phyloP scores from a whole-genome alignment of 1,140 invertebrate genomes.

The Bombus picipes region DNA sequence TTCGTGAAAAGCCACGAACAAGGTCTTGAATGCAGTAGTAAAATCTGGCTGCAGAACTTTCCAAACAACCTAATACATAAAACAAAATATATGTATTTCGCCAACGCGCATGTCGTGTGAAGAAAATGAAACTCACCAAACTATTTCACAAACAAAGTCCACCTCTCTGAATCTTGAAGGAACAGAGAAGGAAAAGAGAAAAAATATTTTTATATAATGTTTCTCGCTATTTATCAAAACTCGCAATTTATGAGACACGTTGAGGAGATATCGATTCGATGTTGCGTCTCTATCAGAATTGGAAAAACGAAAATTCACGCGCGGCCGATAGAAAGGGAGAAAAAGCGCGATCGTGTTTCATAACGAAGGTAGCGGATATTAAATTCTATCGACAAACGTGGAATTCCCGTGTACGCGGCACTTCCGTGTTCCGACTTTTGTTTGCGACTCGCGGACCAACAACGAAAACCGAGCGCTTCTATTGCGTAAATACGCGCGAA shows the following conservation, averaged over 20 bases:
- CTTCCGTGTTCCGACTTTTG: constrained; percentile 66
- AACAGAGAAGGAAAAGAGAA: background rate
- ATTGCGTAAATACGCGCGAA: constrained; percentile 53
- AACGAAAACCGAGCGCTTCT: constrained; percentile 41
- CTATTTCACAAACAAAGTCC: background rate
- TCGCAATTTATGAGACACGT: background rate
- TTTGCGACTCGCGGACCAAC: constrained; percentile 54
- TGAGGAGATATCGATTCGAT: constrained; percentile 19
- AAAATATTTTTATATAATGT: background rate
- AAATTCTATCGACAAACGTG: constrained; percentile 67
- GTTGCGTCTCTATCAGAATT: background rate
- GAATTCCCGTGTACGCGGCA: constrained; percentile 60
- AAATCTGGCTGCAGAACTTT: background rate
- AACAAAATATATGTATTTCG: background rate
- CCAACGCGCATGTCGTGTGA: too few relatives aligned
- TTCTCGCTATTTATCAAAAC: constrained; percentile 14
- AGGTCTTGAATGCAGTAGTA: too few relatives aligned
- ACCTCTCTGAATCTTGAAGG: background rate
- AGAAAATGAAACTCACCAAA: background rate
- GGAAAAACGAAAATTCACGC: constrained; percentile 27
- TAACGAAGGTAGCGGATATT: constrained; percentile 69
- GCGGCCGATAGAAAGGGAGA: constrained; percentile 15
- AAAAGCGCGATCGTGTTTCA: constrained; percentile 61
- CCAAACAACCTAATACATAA: background rate
- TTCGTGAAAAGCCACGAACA: background rate